Evolutionary conservation across 2,888 invertebrate genomes (phyloP).

Genomic region (Alitta virens): DNA sequence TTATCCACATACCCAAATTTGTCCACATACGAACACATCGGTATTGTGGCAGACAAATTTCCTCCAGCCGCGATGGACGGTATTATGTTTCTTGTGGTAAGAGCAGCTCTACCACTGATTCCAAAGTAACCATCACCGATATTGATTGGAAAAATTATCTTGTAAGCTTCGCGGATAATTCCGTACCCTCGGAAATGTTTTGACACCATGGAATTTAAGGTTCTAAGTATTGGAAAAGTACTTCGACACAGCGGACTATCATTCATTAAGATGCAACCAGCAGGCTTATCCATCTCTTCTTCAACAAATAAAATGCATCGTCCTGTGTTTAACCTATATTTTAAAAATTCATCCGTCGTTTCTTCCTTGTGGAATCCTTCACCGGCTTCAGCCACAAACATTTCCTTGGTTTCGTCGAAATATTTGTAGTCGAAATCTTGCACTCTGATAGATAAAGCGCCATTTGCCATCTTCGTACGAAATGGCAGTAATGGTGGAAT

Average conservation of each 20-base stretch:
- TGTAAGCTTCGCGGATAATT: not conserved
- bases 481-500: too few relatives aligned
- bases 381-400: too few relatives aligned
- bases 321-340: too few relatives aligned
- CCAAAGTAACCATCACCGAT: not conserved
- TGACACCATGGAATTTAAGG: not conserved
- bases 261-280: too few relatives aligned
- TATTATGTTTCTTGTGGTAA: not conserved
- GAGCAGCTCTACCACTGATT: not conserved
- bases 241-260: not conserved
- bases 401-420: too few relatives aligned
- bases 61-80: not conserved
- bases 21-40: not conserved
- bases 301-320: too few relatives aligned
- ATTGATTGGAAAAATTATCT: not conserved
- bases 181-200: not conserved
- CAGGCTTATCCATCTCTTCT: too few relatives aligned
- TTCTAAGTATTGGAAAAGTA: not conserved
- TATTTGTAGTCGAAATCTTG: too few relatives aligned
- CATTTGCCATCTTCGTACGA: too few relatives aligned
- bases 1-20: not conserved
- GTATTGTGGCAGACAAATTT: not conserved
- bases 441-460: too few relatives aligned
- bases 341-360: too few relatives aligned
- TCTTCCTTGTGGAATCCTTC: too few relatives aligned